Evolutionary conservation across 2,797 vertebrate genomes (phyloP).

Genomic region (Falco novaeseelandiae): DNA sequence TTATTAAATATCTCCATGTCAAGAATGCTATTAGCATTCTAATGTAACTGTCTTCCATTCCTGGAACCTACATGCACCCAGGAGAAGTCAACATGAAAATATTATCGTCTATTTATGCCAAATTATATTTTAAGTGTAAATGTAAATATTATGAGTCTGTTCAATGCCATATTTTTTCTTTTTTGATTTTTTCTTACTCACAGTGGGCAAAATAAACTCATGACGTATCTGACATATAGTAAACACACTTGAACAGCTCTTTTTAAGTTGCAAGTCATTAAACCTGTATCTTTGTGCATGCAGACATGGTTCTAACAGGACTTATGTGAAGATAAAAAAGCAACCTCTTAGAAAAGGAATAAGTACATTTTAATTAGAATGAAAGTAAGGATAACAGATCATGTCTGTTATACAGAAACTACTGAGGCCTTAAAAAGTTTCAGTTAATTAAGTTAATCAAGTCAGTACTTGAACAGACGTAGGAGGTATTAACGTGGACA

Average conservation of each 20-base stretch:
- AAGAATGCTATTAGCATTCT: neutral
- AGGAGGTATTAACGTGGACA: neutral
- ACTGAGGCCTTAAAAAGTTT: conserved; percentile 22
- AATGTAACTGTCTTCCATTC: neutral
- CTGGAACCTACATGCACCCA: neutral
- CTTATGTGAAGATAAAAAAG: neutral
- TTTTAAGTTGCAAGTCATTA: conserved; percentile 32
- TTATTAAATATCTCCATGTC: neutral
- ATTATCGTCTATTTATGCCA: neutral
- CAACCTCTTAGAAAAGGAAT: neutral
- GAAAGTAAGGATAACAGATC: conserved; percentile 18
- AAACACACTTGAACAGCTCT: neutral
- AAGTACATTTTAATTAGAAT: conserved; percentile 49
- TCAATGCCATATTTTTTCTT: neutral
- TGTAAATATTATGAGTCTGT: neutral
- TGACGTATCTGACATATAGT: neutral
- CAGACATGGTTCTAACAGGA: neutral
- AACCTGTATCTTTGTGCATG: neutral
- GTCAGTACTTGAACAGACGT: conserved; percentile 2
- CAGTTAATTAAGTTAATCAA: conserved; percentile 66
- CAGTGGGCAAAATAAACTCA: neutral
- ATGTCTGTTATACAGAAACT: conserved; percentile 28
- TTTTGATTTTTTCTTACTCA: neutral
- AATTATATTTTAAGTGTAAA: neutral
- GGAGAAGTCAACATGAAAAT: neutral